phyloP scores from a whole-genome alignment of 2,797 vertebrate species.

The Eospalax fontanierii region DNA sequence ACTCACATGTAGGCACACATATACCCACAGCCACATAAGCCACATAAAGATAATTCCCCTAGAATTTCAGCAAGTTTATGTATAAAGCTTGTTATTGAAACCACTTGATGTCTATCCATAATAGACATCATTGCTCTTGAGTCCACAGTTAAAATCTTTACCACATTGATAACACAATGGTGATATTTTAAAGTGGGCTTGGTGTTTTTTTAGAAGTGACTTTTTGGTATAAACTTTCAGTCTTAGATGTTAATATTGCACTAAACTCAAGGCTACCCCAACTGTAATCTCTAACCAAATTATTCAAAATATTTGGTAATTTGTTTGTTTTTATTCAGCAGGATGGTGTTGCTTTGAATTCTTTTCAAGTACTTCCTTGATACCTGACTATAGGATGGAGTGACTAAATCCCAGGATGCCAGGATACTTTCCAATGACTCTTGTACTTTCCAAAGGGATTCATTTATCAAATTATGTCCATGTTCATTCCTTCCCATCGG shows the following conservation, averaged over 20 bases:
- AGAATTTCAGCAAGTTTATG: slow-evolving; percentile 32
- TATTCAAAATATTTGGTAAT: background rate
- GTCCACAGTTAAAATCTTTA: background rate
- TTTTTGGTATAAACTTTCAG: background rate
- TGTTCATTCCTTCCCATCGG: background rate
- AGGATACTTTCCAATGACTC: background rate
- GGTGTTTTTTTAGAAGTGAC: background rate
- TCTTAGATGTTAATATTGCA: background rate
- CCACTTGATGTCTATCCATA: background rate
- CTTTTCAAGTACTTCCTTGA: slow-evolving; percentile 10
- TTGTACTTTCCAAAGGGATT: background rate
- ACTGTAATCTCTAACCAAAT: background rate
- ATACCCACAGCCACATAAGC: background rate
- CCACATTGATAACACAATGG: background rate
- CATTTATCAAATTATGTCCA: slow-evolving; percentile 20
- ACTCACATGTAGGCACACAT: background rate
- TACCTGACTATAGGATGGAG: background rate
- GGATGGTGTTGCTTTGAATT: background rate
- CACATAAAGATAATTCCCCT: background rate
- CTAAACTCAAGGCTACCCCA: slow-evolving; percentile 17
- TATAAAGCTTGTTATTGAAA: background rate
- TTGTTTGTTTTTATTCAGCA: slow-evolving; percentile 16
- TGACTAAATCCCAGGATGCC: background rate
- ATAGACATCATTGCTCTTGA: background rate
- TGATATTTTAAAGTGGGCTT: background rate